A percentile compares a stretch with the other conserved stretches of the same genome.
phyloP scores from a whole-genome alignment of 2,113 vertebrate species.

The Sinocyclocheilus anshuiensis region DNA sequence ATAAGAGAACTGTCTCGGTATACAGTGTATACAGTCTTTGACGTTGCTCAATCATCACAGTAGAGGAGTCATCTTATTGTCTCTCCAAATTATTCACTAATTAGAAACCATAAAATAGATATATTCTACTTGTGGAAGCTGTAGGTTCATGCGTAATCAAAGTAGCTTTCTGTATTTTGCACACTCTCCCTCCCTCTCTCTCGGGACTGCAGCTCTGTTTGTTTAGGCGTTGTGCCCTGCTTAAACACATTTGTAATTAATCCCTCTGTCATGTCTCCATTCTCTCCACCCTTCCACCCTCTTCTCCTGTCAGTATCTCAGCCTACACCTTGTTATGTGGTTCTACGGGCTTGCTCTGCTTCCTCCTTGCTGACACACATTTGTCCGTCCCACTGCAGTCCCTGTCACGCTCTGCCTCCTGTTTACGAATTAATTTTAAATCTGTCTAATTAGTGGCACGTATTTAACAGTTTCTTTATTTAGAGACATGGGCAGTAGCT shows the following conservation, averaged over 20 bases:
- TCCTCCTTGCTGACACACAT: slow-evolving; percentile 12
- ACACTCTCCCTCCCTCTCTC: background rate
- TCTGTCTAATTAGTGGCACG: slow-evolving; percentile 53
- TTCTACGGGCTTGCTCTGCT: background rate
- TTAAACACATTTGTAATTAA: slow-evolving; percentile 46
- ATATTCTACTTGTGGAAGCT: background rate
- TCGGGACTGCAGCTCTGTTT: slow-evolving; percentile 12
- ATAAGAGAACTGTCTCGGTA: too few relatives aligned
- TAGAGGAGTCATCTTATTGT: too few relatives aligned
- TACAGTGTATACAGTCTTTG: too few relatives aligned
- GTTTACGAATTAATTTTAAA: slow-evolving; percentile 52
- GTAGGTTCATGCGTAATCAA: background rate
- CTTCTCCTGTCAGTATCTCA: slow-evolving; percentile 41
- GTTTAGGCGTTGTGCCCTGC: slow-evolving; percentile 31
- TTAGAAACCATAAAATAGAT: background rate
- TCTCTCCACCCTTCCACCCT: background rate
- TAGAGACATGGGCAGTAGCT: background rate
- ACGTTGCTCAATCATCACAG: too few relatives aligned
- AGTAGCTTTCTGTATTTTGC: background rate
- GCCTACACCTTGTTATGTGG: slow-evolving; percentile 36
- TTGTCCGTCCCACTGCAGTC: slow-evolving; percentile 26
- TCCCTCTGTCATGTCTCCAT: background rate
- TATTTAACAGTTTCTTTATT: slow-evolving; percentile 55
- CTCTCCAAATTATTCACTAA: too few relatives aligned
- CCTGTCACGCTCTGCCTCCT: slow-evolving; percentile 33